Evolutionary conservation across 2,113 vertebrate genomes (phyloP).

Genomic region (Gnathonemus echidnorhynchus): DNA sequence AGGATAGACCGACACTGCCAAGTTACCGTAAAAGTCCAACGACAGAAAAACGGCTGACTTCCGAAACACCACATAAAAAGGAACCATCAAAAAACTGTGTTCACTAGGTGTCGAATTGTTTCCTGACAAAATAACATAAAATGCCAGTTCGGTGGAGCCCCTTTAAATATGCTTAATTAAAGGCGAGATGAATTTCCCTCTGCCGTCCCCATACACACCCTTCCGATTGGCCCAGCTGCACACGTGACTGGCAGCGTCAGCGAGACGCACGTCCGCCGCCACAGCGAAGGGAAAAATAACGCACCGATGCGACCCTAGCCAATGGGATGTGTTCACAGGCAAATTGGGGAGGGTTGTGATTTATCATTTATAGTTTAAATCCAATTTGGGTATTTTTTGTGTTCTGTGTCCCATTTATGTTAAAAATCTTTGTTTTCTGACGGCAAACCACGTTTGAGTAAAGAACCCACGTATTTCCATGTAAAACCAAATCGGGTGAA

Average conservation of each 20-base stretch:
- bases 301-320: background rate
- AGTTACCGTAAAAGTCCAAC: background rate
- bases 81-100: background rate
- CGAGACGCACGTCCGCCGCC: background rate
- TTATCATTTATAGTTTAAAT: background rate
- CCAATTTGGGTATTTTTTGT: background rate
- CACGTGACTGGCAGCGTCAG: background rate
- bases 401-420: background rate
- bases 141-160: background rate
- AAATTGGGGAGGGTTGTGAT: background rate
- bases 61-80: background rate
- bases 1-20: background rate
- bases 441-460: background rate
- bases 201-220: background rate
- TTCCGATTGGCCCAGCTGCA: background rate
- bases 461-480: background rate
- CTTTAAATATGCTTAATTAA: background rate
- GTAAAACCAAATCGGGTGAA: background rate
- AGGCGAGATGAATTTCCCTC: background rate
- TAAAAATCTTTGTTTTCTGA: background rate
- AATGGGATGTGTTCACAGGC: background rate
- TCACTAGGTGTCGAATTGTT: background rate
- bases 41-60: background rate
- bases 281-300: background rate
- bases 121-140: background rate